A percentile compares a stretch with the other conserved stretches of the same genome.
phyloP scores from a whole-genome alignment of 2,797 vertebrate genomes.

The Sebastes steindachneri region DNA sequence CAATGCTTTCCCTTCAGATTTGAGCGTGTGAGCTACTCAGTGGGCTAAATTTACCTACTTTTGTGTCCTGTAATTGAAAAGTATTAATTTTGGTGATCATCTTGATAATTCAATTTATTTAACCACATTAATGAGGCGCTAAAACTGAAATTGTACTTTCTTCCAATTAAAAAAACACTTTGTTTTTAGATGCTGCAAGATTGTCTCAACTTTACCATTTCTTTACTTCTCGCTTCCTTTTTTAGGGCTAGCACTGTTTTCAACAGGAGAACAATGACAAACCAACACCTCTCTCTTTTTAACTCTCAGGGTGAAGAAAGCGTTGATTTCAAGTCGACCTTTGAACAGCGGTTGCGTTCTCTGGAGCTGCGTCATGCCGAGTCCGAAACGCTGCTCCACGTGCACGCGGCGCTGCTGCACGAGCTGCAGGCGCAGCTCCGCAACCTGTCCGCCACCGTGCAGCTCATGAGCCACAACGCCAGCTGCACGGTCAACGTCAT shows the following conservation, averaged over 20 bases:
- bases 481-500: conserved; percentile 74
- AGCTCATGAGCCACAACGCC: conserved; percentile 53
- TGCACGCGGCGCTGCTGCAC: conserved; percentile 80
- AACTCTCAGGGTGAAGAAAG: conserved; percentile 75
- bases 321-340: conserved; percentile 57
- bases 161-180: background rate
- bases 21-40: background rate
- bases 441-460: conserved; percentile 79
- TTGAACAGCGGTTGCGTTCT: conserved; percentile 74
- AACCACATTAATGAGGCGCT: too few relatives aligned
- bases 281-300: background rate
- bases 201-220: background rate
- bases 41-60: background rate
- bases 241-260: background rate
- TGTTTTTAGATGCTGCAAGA: background rate
- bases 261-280: background rate
- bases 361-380: conserved; percentile 78
- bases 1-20: background rate
- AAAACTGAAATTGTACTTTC: background rate
- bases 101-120: too few relatives aligned
- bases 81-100: background rate
- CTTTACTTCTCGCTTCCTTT: too few relatives aligned
- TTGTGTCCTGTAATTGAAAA: background rate
- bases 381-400: conserved; percentile 77
- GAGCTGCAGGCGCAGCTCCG: conserved; percentile 83